Base-by-base conservation (phyloP, 2,113 vertebrate species). In the Myotis brandtii region DNA sequence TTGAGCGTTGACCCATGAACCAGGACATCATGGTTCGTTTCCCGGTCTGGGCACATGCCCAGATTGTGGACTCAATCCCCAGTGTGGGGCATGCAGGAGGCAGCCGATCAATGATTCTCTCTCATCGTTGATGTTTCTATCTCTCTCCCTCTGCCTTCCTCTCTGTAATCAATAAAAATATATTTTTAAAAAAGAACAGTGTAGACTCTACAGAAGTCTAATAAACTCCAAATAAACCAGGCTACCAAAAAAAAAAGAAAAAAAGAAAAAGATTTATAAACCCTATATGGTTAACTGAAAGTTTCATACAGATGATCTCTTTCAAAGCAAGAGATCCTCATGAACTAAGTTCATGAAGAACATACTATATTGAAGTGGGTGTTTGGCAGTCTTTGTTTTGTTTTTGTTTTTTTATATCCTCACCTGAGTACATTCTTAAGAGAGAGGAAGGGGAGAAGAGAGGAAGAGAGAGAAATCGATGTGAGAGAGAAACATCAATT, bases 291-390 rank as follows among this genome's bases (percentile, higher is more conserved):
- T 81, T 94, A 92, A 95, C 17, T 76, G 30, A 80, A 85, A 94
- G 66, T 79, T 79, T 83, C 59, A 62, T 27, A 62, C 23, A 59
- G 54, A 59, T 40, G 16, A 85, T 34, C 76, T 70, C 23, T 52
- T 87, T 73, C 85, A 95, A 52, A 90, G 73, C 16, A 86, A 72
- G 27, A 34, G 48, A 77, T n/a, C n/a, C 30, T 83, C 18, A 90
- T 37, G 34, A 95, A 86, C 30, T 82, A 82, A 77, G 25, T 69
- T 86, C 52, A 69, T 30, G 56, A 50, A 86, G 6, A 93, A 80
- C 2, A 17, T 48, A 73, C 62, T 82, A 6, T 48, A 69, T 2
- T 8, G 46, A 79, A 59, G 48, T 62, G 30, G 30, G 9, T 84
- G 46, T 67, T n/a, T 77, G 76, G n/a, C 30, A 86, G 46, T 43